Conservation (phyloP, 2,113 vertebrate species). For the Vicugna pacos region DNA sequence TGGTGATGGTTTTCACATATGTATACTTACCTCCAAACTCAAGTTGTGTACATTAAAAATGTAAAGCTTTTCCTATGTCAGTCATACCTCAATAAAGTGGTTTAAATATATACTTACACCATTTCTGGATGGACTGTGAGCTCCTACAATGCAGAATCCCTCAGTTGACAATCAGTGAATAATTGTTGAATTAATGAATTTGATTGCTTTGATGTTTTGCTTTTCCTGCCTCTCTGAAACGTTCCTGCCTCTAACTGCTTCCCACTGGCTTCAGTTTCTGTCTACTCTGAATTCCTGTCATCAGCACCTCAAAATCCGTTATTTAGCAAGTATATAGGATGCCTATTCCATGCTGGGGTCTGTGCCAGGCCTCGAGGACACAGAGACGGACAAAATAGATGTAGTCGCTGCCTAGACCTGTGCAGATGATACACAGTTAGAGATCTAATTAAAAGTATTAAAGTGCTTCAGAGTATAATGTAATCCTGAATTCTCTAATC, state of each 20-base stretch:
- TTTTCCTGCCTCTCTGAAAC: constrained; percentile 12
- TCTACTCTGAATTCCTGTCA: not conserved
- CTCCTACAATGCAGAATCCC: not conserved
- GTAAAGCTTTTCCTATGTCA: too few relatives aligned
- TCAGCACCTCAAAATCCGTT: not conserved
- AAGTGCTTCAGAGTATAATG: not conserved
- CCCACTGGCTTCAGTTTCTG: not conserved
- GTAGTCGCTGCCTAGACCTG: not conserved
- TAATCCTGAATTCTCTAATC: not conserved
- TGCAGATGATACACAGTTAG: not conserved
- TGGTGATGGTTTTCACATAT: too few relatives aligned
- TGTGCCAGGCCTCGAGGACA: not conserved
- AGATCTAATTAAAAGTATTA: not conserved
- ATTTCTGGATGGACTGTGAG: constrained; percentile 28
- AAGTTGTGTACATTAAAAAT: too few relatives aligned
- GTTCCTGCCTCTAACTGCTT: not conserved
- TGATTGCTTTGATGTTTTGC: constrained; percentile 8
- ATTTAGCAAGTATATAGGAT: not conserved
- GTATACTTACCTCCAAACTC: too few relatives aligned
- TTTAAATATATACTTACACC: too few relatives aligned
- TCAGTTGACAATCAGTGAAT: not conserved
- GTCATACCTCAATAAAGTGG: too few relatives aligned
- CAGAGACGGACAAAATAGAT: not conserved
- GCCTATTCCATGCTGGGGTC: not conserved
- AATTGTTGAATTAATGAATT: constrained; percentile 28